Evolutionary conservation across 1,140 invertebrate species (phyloP).

Genomic region (Pachyrhynchus sulphureomaculatus): DNA sequence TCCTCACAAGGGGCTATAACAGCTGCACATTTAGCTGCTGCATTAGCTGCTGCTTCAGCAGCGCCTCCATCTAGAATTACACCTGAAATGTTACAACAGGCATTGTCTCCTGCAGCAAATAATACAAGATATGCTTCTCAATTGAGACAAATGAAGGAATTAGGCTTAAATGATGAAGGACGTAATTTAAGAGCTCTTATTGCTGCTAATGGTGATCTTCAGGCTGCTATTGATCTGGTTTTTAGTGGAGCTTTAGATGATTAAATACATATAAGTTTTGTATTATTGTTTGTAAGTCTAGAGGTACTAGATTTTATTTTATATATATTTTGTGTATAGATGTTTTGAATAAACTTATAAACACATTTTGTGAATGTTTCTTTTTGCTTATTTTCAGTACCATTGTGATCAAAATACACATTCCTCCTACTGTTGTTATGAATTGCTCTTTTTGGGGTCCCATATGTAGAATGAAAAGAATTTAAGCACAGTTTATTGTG

Average conservation of each 20-base stretch:
- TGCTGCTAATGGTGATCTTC: constrained; percentile 81
- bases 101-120: constrained; percentile 50
- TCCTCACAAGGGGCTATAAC: constrained; percentile 51
- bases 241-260: constrained; percentile 52
- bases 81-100: constrained; percentile 61
- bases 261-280: constrained; percentile 3
- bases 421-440: too few relatives aligned
- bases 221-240: constrained; percentile 81
- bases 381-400: too few relatives aligned
- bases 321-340: too few relatives aligned
- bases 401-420: too few relatives aligned
- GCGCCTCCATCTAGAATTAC: constrained; percentile 54
- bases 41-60: constrained; percentile 51
- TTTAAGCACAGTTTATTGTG: too few relatives aligned
- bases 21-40: constrained; percentile 55
- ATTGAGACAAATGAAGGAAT: constrained; percentile 79
- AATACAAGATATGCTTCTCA: constrained; percentile 55
- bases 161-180: constrained; percentile 85
- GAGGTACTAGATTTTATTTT: too few relatives aligned
- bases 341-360: too few relatives aligned
- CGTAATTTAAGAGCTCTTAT: constrained; percentile 81
- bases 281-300: too few relatives aligned
- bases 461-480: too few relatives aligned
- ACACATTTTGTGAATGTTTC: too few relatives aligned
- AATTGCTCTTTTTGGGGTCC: too few relatives aligned